These are phyloP conservation scores for Cylindroiulus punctatus DNA, from an alignment of 2,888 invertebrate species.

Conservation along the genomic window DNA sequence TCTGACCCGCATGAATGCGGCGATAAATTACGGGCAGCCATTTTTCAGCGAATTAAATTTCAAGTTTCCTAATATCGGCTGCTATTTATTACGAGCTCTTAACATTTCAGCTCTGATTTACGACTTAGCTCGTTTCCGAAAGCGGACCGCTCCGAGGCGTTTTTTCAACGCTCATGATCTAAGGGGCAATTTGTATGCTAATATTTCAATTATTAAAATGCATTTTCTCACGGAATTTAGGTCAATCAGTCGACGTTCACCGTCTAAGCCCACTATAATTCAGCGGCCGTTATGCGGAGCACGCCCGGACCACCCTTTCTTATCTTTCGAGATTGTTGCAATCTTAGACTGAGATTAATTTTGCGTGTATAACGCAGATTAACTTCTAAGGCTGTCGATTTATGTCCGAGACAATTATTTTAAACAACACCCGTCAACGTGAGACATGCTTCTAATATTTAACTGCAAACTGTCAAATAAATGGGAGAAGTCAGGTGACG, in stretches of 20 bases:
- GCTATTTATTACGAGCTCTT: slow-evolving; percentile 16
- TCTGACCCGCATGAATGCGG: slow-evolving; percentile 34
- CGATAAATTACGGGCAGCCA: background rate
- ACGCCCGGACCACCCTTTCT: slow-evolving; percentile 42
- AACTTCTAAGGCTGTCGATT: slow-evolving; percentile 40
- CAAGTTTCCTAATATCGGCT: slow-evolving; percentile 34
- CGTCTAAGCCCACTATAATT: background rate
- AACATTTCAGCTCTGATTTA: background rate
- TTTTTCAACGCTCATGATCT: slow-evolving; percentile 37
- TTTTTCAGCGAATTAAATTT: slow-evolving; percentile 34
- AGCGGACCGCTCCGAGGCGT: background rate
- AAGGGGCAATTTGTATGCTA: slow-evolving; percentile 37
- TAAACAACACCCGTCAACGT: slow-evolving; percentile 40
- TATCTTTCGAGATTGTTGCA: slow-evolving; percentile 25
- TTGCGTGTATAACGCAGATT: slow-evolving; percentile 39
- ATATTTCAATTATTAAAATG: slow-evolving; percentile 50
- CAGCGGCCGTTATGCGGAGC: slow-evolving; percentile 1
- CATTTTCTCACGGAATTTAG: slow-evolving; percentile 47
- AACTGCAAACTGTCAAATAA: slow-evolving; percentile 30
- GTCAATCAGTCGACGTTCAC: slow-evolving; percentile 16
- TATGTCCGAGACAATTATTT: slow-evolving; percentile 46
- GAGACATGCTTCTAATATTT: slow-evolving; percentile 21
- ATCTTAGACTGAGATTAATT: slow-evolving; percentile 36
- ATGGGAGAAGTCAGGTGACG: slow-evolving; percentile 34
- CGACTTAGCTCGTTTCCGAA: background rate